Evolutionary conservation across 2,113 vertebrate species (phyloP).

Genomic region (Triplophysa dalaica): DNA sequence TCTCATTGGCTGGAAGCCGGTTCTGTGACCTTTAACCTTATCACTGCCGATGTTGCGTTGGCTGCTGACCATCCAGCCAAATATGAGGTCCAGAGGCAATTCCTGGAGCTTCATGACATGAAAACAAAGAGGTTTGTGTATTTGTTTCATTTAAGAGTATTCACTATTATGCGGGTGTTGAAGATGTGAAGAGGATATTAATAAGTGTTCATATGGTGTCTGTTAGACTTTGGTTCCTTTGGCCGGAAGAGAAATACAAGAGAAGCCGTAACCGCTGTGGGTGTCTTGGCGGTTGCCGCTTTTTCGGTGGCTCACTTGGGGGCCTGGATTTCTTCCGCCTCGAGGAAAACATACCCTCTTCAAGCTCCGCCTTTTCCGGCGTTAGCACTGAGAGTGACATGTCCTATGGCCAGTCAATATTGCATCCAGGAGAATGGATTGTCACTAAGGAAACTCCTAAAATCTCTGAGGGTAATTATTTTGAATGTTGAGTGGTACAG

Average conservation of each 20-base stretch:
- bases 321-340: conserved; percentile 91
- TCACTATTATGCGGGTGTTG: neutral
- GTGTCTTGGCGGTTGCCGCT: conserved; percentile 93
- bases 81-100: conserved; percentile 92
- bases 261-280: conserved; percentile 90
- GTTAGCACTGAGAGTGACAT: conserved; percentile 85
- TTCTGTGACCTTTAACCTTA: conserved; percentile 87
- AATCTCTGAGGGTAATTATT: conserved; percentile 80
- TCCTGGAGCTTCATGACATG: conserved; percentile 89
- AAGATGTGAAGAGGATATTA: neutral
- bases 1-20: conserved; percentile 96
- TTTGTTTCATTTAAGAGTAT: neutral
- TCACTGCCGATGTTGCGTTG: conserved; percentile 92
- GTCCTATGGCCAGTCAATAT: conserved; percentile 93
- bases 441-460: conserved; percentile 88
- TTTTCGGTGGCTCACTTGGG: conserved; percentile 87
- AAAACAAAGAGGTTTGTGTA: conserved; percentile 85
- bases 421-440: conserved; percentile 94
- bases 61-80: conserved; percentile 92
- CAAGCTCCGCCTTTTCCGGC: conserved; percentile 88
- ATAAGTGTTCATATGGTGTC: neutral
- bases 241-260: conserved; percentile 89
- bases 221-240: conserved; percentile 92
- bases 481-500: neutral
- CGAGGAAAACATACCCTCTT: conserved; percentile 91